phyloP scores from a whole-genome alignment of 2,888 invertebrate genomes.

The Monopis laevigella region DNA sequence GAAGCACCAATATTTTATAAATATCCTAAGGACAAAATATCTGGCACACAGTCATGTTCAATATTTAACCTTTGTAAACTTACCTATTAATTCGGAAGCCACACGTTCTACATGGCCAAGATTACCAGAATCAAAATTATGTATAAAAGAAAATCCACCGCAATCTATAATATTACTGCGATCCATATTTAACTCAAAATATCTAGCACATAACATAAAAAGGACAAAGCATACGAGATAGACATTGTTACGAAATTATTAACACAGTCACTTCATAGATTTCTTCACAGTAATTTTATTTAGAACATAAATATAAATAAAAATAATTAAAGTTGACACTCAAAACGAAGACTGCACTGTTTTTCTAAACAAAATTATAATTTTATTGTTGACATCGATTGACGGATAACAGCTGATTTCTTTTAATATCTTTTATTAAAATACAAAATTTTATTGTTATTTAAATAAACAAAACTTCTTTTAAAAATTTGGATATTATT shows the following conservation, averaged over 20 bases:
- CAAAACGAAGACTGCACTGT: slow-evolving; percentile 57
- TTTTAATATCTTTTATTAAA: slow-evolving; percentile 8
- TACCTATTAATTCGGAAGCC: slow-evolving; percentile 66
- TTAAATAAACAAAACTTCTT: slow-evolving; percentile 10
- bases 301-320: slow-evolving; percentile 21
- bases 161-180: slow-evolving; percentile 65
- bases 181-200: too few species aligned
- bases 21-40: not conserved
- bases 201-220: too few species aligned
- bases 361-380: slow-evolving; percentile 69
- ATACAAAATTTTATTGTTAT: not conserved
- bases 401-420: slow-evolving; percentile 68
- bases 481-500: slow-evolving; percentile 20
- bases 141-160: slow-evolving; percentile 82
- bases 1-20: too few species aligned
- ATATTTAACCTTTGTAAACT: slow-evolving; percentile 23
- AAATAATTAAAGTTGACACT: slow-evolving; percentile 49
- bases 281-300: slow-evolving; percentile 28
- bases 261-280: slow-evolving; percentile 43
- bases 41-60: not conserved
- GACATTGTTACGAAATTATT: not conserved
- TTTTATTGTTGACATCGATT: slow-evolving; percentile 70
- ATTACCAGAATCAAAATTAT: slow-evolving; percentile 92
- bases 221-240: too few species aligned
- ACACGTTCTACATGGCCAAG: slow-evolving; percentile 83